These are phyloP conservation scores for Rhyzopertha dominica DNA, from an alignment of 1,140 invertebrate genomes.

Conservation along the genomic window DNA sequence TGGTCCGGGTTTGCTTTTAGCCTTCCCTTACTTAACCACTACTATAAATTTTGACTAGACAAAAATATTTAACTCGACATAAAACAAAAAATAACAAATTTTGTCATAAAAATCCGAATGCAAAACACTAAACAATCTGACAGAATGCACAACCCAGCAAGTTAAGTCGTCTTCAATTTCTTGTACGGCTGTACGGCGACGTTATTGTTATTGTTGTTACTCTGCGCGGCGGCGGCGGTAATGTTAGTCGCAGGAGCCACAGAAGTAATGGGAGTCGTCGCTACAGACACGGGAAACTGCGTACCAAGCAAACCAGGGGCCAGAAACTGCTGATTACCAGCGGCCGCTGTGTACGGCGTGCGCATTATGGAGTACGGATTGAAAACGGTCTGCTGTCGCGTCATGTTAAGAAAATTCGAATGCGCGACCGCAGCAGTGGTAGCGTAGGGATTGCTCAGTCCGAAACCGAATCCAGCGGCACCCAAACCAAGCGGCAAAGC, in stretches of 20 bases:
- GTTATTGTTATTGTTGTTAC: constrained; percentile 49
- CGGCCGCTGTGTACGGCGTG: constrained; percentile 35
- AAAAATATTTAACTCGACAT: too few species aligned
- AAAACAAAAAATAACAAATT: constrained; percentile 24
- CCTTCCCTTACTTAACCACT: constrained; percentile 15
- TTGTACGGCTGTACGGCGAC: constrained; percentile 75
- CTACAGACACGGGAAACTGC: constrained; percentile 36
- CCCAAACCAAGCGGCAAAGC: constrained; percentile 31
- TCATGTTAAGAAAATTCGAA: constrained; percentile 55
- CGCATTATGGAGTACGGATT: constrained; percentile 48
- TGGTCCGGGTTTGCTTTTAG: constrained; percentile 32
- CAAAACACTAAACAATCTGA: constrained; percentile 13
- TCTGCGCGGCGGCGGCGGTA: constrained; percentile 34
- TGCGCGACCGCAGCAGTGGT: constrained; percentile 36
- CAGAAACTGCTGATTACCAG: constrained; percentile 44
- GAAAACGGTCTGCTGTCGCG: constrained; percentile 50
- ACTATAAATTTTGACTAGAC: constrained; percentile 28
- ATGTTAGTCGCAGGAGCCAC: constrained; percentile 33
- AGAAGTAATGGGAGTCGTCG: constrained; percentile 38
- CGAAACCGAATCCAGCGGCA: constrained; percentile 29
- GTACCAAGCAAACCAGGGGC: constrained; percentile 45
- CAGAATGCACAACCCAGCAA: constrained; percentile 6
- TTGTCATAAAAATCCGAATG: constrained; percentile 11
- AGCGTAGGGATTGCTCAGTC: constrained; percentile 36
- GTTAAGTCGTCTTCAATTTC: constrained; percentile 82